Percentiles rank a stretch among this genome's conserved stretches.
These are phyloP conservation scores for Muscina levida DNA, from an alignment of 2,888 invertebrate species.

Conservation along the genomic window DNA sequence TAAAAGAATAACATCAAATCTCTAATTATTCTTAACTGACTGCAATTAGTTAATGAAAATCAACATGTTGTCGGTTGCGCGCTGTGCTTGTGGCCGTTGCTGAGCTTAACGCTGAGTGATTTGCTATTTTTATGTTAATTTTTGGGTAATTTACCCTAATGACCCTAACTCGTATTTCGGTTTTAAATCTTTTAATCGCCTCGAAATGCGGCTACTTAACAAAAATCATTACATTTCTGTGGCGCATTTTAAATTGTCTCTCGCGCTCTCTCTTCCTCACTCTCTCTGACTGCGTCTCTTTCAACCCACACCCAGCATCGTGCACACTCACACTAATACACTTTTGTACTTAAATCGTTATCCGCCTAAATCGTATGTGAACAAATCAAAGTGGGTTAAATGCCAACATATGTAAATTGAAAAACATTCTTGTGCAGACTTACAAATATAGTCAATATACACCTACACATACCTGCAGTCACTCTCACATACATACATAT, in stretches of 20 bases:
- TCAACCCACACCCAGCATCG: too few species aligned
- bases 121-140: slow-evolving; percentile 12
- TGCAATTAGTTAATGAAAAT: not conserved
- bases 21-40: too few species aligned
- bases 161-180: slow-evolving; percentile 17
- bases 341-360: not conserved
- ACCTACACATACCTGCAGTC: too few species aligned
- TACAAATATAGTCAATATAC: too few species aligned
- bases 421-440: not conserved
- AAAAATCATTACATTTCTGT: not conserved
- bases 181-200: slow-evolving; percentile 15
- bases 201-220: slow-evolving; percentile 18
- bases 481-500: not conserved
- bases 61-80: slow-evolving; percentile 3
- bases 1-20: not conserved
- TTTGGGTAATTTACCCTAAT: slow-evolving; percentile 7
- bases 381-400: too few species aligned
- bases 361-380: not conserved
- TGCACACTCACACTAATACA: not conserved
- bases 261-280: not conserved
- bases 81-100: not conserved
- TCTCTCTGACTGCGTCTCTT: too few species aligned
- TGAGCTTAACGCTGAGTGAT: not conserved
- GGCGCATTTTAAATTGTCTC: not conserved
- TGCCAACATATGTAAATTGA: not conserved